Percentiles rank a stretch among this genome's conserved stretches.
Conservation (phyloP, 2,888 invertebrate species). For the Gonocerus acuteangulatus region DNA sequence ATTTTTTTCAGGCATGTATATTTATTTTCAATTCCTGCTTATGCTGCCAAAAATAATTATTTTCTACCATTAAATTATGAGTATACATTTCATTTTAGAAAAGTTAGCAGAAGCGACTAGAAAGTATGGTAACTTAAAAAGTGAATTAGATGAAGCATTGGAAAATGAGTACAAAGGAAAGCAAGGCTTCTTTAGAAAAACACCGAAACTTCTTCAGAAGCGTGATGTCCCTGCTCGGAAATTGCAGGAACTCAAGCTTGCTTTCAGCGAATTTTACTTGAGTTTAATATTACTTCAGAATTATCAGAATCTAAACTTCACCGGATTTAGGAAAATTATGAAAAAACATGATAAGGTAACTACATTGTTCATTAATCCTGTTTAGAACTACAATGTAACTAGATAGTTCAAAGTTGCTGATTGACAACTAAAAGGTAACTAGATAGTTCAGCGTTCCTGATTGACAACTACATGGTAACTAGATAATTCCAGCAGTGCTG, state of each 20-base stretch:
- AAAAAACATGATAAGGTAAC: slow-evolving; percentile 98
- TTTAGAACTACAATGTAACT: background rate
- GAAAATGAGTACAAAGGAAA: slow-evolving; percentile 43
- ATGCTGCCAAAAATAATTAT: background rate
- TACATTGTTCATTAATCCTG: background rate
- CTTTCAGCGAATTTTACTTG: slow-evolving; percentile 97
- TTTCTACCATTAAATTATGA: too few species aligned
- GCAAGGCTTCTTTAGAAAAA: slow-evolving; percentile 40
- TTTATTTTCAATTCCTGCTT: background rate
- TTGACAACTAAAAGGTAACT: too few species aligned
- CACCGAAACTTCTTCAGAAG: slow-evolving; percentile 43
- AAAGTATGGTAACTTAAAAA: slow-evolving; percentile 82
- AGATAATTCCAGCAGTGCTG: too few species aligned
- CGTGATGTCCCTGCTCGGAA: slow-evolving; percentile 41
- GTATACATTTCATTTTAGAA: slow-evolving; percentile 52
- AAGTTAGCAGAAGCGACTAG: slow-evolving; percentile 95
- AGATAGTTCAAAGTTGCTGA: too few species aligned
- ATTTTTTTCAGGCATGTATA: slow-evolving; percentile 76
- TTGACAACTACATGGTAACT: too few species aligned
- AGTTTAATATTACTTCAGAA: slow-evolving; percentile 94
- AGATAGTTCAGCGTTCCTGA: background rate
- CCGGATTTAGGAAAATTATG: slow-evolving; percentile 96
- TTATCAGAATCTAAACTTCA: slow-evolving; percentile 96
- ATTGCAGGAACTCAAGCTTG: slow-evolving; percentile 75
- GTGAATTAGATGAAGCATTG: slow-evolving; percentile 60